Evolutionary conservation across 2,888 invertebrate genomes (phyloP).

Genomic region (Prenolepis imparis): DNA sequence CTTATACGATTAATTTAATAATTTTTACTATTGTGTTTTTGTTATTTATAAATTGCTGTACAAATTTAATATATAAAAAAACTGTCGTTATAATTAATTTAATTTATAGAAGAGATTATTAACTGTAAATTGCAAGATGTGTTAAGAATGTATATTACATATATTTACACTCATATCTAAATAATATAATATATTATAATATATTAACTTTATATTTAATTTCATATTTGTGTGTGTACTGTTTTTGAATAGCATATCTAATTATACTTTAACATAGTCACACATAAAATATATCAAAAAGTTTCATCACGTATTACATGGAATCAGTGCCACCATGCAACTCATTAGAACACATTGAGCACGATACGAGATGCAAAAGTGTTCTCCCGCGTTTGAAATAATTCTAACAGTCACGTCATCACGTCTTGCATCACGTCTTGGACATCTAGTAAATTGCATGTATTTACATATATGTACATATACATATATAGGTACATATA

Average conservation of each 20-base stretch:
- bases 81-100: background rate
- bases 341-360: constrained; percentile 44
- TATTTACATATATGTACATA: background rate
- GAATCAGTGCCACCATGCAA: constrained; percentile 12
- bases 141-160: background rate
- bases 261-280: constrained; percentile 11
- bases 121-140: background rate
- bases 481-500: too few relatives aligned
- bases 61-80: background rate
- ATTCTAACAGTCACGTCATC: constrained; percentile 26
- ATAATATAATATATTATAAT: background rate
- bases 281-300: constrained; percentile 23
- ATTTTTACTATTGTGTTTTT: background rate
- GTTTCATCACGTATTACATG: constrained; percentile 43
- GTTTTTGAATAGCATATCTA: constrained; percentile 14
- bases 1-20: background rate
- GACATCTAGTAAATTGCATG: constrained; percentile 58
- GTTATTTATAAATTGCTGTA: background rate
- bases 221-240: background rate
- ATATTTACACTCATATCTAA: background rate
- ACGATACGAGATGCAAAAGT: constrained; percentile 32
- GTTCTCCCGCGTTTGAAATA: constrained; percentile 41
- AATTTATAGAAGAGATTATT: background rate
- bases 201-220: constrained; percentile 10
- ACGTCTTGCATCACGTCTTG: constrained; percentile 14